These are phyloP conservation scores for Leptatherina wallacei DNA, from an alignment of 2,797 vertebrate genomes.

Conservation along the genomic window DNA sequence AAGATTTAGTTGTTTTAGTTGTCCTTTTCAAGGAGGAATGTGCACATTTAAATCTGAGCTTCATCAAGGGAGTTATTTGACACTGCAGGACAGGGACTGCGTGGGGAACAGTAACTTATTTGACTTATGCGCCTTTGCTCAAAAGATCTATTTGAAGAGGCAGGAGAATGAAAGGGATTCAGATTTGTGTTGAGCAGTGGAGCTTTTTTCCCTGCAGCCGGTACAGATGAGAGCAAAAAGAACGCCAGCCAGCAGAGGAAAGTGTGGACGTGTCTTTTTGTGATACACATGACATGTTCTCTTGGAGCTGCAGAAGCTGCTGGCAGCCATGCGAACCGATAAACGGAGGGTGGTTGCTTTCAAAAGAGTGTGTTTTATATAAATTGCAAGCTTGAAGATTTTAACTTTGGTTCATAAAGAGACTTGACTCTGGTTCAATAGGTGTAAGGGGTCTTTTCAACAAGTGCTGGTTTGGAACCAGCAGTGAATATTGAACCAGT, in stretches of 20 bases:
- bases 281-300: conserved; percentile 19
- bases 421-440: not conserved
- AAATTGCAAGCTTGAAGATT: not conserved
- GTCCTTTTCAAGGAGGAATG: conserved; percentile 36
- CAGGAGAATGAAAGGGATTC: conserved; percentile 52
- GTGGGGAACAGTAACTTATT: conserved; percentile 46
- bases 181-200: conserved; percentile 47
- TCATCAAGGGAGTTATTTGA: conserved; percentile 38
- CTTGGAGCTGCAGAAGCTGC: conserved; percentile 17
- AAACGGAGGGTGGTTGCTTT: conserved; percentile 8
- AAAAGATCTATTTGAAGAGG: conserved; percentile 54
- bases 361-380: not conserved
- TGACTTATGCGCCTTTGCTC: conserved; percentile 48
- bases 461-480: not conserved
- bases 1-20: conserved; percentile 24
- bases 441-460: not conserved
- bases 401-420: not conserved
- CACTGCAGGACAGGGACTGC: conserved; percentile 27
- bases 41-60: conserved; percentile 42
- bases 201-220: conserved; percentile 46
- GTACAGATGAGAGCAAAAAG: conserved; percentile 18
- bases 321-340: conserved; percentile 14
- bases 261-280: conserved; percentile 47
- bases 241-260: conserved; percentile 13
- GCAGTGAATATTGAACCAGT: not conserved